Evolutionary conservation across 2,888 invertebrate species (phyloP).

Genomic region (Tholera decimalis): DNA sequence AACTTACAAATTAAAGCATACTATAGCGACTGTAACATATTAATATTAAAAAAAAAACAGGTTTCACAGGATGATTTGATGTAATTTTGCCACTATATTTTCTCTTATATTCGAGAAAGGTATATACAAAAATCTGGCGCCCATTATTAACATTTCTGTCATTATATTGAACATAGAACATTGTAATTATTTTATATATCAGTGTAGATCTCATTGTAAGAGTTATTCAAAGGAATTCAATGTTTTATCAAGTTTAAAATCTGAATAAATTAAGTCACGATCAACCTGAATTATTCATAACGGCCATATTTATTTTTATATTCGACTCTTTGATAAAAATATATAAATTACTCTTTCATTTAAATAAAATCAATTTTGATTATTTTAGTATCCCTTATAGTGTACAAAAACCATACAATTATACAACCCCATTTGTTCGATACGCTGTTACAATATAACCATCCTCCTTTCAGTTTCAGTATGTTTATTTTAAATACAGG

Average conservation of each 20-base stretch:
- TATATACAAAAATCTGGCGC: too few relatives aligned
- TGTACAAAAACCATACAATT: conserved; percentile 27
- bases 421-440: conserved; percentile 29
- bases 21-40: not conserved
- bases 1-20: conserved; percentile 40
- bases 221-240: too few relatives aligned
- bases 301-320: not conserved
- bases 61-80: not conserved
- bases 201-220: too few relatives aligned
- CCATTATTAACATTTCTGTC: too few relatives aligned
- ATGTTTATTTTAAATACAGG: conserved; percentile 32
- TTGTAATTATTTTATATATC: too few relatives aligned
- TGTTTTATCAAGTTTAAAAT: too few relatives aligned
- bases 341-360: too few relatives aligned
- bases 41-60: not conserved
- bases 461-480: not conserved
- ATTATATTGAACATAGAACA: too few relatives aligned
- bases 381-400: not conserved
- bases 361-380: too few relatives aligned
- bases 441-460: conserved; percentile 4
- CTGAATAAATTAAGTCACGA: not conserved
- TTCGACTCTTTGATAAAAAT: too few relatives aligned
- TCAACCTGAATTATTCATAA: not conserved
- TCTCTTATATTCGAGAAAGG: too few relatives aligned
- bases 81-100: too few relatives aligned